A percentile compares a stretch with the other conserved stretches of the same genome.
Evolutionary conservation across 2,888 invertebrate genomes (phyloP).

Genomic region (Synanthedon andrenaeformis): DNA sequence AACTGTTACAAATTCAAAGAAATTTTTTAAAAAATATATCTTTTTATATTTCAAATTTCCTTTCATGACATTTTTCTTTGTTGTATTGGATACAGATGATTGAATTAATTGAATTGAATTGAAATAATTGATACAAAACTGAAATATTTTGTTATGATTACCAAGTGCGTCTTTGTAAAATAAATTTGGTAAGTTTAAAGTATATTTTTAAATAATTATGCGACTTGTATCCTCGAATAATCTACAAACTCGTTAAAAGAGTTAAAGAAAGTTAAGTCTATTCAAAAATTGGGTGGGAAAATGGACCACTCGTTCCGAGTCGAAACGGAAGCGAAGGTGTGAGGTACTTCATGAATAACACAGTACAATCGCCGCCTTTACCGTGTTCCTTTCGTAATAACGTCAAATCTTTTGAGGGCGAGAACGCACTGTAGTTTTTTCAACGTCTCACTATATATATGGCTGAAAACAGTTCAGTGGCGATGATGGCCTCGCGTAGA

Average conservation of each 20-base stretch:
- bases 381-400: constrained; percentile 40
- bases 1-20: no score
- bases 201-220: no score
- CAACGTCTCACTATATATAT: no score
- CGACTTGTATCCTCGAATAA: not conserved
- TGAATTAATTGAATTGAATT: no score
- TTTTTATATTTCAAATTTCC: no score
- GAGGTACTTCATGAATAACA: constrained; percentile 46
- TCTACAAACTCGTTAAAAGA: constrained; percentile 1
- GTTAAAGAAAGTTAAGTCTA: constrained; percentile 8
- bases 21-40: no score
- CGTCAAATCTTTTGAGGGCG: constrained; percentile 16
- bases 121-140: no score
- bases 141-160: not conserved
- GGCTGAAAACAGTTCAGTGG: no score
- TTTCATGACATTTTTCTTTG: no score
- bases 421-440: no score
- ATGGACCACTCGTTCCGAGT: constrained; percentile 41
- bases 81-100: no score
- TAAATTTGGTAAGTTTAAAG: not conserved
- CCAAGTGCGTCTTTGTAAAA: not conserved
- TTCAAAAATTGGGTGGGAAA: constrained; percentile 37
- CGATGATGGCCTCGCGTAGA: no score
- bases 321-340: constrained; percentile 35
- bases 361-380: constrained; percentile 43